Base-by-base conservation (phyloP, 2,888 invertebrate species). In the Hypomecis atomaria region DNA sequence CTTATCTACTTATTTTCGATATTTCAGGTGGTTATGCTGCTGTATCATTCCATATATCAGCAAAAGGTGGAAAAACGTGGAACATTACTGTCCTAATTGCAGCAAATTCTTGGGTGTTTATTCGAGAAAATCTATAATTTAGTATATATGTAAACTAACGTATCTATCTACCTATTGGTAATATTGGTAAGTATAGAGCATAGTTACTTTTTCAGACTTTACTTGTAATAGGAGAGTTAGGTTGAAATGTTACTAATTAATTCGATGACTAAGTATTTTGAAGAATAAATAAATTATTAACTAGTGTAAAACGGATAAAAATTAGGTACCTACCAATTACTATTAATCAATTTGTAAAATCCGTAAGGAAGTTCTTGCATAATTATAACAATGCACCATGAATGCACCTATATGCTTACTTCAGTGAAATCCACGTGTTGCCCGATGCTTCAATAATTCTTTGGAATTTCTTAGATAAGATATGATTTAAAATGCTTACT, bases 21-120 rank as follows among this genome's bases (percentile, higher is more conserved):
- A 45, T 58, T 61, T 23, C 83, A 92, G 92, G 92, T 92, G 92
- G 91, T 54, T 92, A 68, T 92, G 90, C 72, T 91, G 92, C 77
- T 92, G 92, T 59, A 60, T 92, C 38, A 53, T 90, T 42, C 92
- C 92, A 0, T 92, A 92, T 69, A 61, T 89, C 10, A 76, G 81
- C 3, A 90, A 85, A 62, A 79, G 84, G 58, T 92, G 90, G 90
- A 91, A 89, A 69, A 89, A 91, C 59, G 92, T 92, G 0, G 90
- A 92, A 58, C 92, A 92, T 66, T 85, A 86, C 59, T 92, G 92
- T 62, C 91, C 92, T 0, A 85, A 78, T 52, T 92, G 92, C 64
- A 78, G 74, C 47, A 79, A 76, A 61, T 90, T 84, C 74, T 75
- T 92, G 59, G 92, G 92, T 33, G 78, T 88, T 23, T 91, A 88